phyloP scores from a whole-genome alignment of 1,140 invertebrate species.

The Temnothorax curvispinosus region DNA sequence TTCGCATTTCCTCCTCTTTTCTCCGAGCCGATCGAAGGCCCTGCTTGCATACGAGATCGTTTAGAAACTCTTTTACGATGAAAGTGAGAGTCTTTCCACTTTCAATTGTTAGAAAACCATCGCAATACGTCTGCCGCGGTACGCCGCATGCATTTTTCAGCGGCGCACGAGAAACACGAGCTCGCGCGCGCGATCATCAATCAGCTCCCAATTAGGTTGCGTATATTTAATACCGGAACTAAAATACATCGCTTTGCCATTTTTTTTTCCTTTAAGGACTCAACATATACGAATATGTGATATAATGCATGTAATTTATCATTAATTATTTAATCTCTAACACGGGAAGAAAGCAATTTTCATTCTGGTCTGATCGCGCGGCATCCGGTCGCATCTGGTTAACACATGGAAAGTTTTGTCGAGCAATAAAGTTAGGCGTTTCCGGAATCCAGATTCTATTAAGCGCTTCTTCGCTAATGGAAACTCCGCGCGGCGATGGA shows the following conservation, averaged over 20 bases:
- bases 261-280: background rate
- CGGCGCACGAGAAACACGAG: background rate
- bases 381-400: background rate
- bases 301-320: slow-evolving; percentile 1
- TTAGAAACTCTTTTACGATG: slow-evolving; percentile 74
- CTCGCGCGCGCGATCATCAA: background rate
- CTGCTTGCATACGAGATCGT: slow-evolving; percentile 56
- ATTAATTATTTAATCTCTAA: background rate
- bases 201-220: slow-evolving; percentile 9
- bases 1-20: slow-evolving; percentile 43
- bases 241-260: background rate
- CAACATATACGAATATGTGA: background rate
- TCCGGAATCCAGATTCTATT: background rate
- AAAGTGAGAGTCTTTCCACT: slow-evolving; percentile 81
- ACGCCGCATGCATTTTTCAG: slow-evolving; percentile 38
- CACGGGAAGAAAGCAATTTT: background rate
- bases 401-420: background rate
- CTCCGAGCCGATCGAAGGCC: background rate
- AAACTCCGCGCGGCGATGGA: background rate
- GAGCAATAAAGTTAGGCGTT: background rate
- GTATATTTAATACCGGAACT: background rate
- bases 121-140: slow-evolving; percentile 22
- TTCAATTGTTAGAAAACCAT: slow-evolving; percentile 80
- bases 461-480: background rate
- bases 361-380: no score